These are phyloP conservation scores for Elachura formosa DNA, from an alignment of 2,113 vertebrate species.

Conservation along the genomic window DNA sequence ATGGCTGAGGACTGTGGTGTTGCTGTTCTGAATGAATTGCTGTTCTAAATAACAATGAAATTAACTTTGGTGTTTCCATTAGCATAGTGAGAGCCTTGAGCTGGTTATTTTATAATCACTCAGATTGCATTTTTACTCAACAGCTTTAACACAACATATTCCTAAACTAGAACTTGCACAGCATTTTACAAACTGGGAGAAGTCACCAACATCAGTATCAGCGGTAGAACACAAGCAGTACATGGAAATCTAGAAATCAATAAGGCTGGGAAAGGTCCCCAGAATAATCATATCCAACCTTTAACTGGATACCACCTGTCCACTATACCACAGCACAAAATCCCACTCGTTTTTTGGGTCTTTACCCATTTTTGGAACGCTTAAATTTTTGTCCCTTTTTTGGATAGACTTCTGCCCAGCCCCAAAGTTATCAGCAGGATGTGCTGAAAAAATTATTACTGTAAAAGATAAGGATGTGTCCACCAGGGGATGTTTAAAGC, in stretches of 20 bases:
- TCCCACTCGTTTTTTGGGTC: accelerated
- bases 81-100: not conserved
- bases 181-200: not conserved
- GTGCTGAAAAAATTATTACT: not conserved
- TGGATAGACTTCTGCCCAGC: not conserved
- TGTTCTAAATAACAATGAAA: slow-evolving; percentile 28
- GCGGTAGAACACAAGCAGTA: not conserved
- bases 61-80: slow-evolving; percentile 15
- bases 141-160: not conserved
- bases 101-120: not conserved
- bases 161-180: not conserved
- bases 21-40: not conserved
- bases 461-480: not conserved
- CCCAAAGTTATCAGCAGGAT: not conserved
- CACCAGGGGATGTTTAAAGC: not conserved
- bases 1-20: not conserved
- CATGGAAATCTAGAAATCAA: not conserved
- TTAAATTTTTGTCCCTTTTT: not conserved
- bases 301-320: accelerated
- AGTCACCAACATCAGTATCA: not conserved
- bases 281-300: not conserved
- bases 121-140: not conserved
- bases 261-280: not conserved
- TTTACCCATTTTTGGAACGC: not conserved
- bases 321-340: not conserved